A percentile compares a stretch with the other conserved stretches of the same genome.
Conservation (phyloP, 2,797 vertebrate genomes). For the Manis pentadactyla region DNA sequence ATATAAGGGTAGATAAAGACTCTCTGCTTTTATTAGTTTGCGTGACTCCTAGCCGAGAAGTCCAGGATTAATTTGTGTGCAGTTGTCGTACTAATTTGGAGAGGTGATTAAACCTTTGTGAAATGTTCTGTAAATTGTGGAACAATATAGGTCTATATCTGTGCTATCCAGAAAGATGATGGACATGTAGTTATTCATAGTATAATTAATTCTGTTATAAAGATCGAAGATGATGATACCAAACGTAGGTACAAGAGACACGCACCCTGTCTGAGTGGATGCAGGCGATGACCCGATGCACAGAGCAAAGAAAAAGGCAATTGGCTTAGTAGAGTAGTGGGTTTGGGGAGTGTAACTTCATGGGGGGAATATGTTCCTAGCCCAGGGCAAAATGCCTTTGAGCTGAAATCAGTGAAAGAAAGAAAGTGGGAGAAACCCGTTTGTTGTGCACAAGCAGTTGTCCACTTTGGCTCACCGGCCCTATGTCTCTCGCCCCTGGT, state of each 20-base stretch:
- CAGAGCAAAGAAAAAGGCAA: neutral
- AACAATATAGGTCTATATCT: neutral
- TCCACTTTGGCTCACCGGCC: no score
- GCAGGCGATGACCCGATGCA: neutral
- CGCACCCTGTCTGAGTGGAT: neutral
- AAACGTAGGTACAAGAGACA: neutral
- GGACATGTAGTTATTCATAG: neutral
- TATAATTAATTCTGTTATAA: neutral
- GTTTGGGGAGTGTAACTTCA: no score
- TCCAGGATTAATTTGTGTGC: neutral
- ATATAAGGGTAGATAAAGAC: neutral
- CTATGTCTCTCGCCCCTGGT: no score
- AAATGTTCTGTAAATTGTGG: neutral
- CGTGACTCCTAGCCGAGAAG: neutral
- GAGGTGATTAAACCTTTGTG: constrained; percentile 14
- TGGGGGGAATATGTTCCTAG: no score
- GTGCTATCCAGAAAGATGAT: neutral
- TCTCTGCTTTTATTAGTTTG: neutral
- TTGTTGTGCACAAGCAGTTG: no score
- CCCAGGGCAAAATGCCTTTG: no score
- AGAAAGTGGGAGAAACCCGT: no score
- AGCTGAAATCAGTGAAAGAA: no score
- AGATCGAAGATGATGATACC: neutral
- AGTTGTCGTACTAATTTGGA: constrained; percentile 8
- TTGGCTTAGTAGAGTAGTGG: neutral